Base-by-base conservation (phyloP, 2,888 invertebrate species). In the Isotomurus palustris region DNA sequence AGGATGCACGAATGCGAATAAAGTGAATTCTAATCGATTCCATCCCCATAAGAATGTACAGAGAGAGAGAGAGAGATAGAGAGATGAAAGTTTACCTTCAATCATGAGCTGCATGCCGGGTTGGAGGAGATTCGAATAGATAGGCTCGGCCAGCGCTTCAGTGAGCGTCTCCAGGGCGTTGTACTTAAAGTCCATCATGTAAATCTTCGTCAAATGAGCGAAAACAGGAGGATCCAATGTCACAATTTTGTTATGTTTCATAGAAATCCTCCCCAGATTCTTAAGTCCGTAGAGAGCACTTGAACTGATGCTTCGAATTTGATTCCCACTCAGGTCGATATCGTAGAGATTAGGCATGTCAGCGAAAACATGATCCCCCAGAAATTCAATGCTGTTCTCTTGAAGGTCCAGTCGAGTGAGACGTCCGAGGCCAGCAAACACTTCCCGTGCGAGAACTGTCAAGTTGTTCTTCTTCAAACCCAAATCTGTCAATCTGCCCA, bases 71-170 rank as follows among this genome's bases (percentile, higher is more conserved):
- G n/a, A n/a, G n/a, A n/a, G n/a, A n/a, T n/a, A n/a, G n/a, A n/a
- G n/a, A n/a, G n/a, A n/a, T n/a, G n/a, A n/a, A n/a, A n/a, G 81
- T 84, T 81, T 79, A 89, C 89, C 87, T 80, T 85, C 84, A 62
- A 89, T 78, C 71, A 84, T 81, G 74, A 90, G 82, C 79, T 85
- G 83, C 75, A 87, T 85, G 73, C 83, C 83, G 71, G 78, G 80
- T 52, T 86, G 85, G 77, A 84, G 84, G 76, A 90, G 81, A 76
- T 87, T 87, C 75, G 84, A 83, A 76, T 86, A 80, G 76, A 89
- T 84, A 60, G 88, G 88, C 74, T 84, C 82, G 72, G 87, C 81
- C 73, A 87, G 87, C 74, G 85, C 85, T 75, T 82, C 84, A 72
- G 86, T 85, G 75, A 91, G 79, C 53, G 86, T 86, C 75, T 84